A percentile compares a stretch with the other conserved stretches of the same genome.
Conservation (phyloP, 2,888 invertebrate genomes). For the Mechanitis mazaeus region DNA sequence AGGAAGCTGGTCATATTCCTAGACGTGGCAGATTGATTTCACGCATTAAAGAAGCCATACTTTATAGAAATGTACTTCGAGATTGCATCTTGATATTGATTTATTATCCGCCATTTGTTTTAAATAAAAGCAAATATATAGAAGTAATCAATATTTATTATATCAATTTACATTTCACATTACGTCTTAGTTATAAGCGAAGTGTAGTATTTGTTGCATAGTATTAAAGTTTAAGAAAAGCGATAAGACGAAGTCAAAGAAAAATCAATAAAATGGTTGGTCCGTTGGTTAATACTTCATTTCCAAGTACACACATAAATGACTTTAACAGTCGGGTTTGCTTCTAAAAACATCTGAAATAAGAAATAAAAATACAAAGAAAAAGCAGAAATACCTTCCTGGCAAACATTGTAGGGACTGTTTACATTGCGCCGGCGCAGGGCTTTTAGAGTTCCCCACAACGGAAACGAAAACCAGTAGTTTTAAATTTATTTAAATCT, state of each 20-base stretch:
- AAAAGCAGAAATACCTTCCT: conserved; percentile 37
- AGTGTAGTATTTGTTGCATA: too few species aligned
- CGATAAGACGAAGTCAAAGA: background rate
- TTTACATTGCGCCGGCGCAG: conserved; percentile 38
- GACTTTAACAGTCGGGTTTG: conserved; percentile 11
- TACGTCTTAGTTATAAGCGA: too few species aligned
- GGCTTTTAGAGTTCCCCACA: conserved; percentile 13
- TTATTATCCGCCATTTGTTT: too few species aligned
- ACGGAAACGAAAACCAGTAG: background rate
- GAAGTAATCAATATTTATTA: too few species aligned
- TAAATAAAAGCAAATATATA: too few species aligned
- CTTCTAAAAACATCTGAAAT: conserved; percentile 24
- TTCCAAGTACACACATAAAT: conserved; percentile 22
- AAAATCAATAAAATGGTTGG: conserved; percentile 5
- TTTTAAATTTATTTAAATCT: background rate
- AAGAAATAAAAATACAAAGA: conserved; percentile 42
- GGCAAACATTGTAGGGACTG: conserved; percentile 45
- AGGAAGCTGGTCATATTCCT: conserved; percentile 20
- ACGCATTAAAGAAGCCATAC: conserved; percentile 6
- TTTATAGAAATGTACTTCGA: conserved; percentile 1
- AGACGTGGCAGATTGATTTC: conserved; percentile 15
- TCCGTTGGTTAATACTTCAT: conserved; percentile 17
- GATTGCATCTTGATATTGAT: too few species aligned
- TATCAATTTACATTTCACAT: too few species aligned
- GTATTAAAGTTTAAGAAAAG: too few species aligned